Conservation (phyloP, 92 coral and sea anemone species). For the Phenganax marumi region DNA sequence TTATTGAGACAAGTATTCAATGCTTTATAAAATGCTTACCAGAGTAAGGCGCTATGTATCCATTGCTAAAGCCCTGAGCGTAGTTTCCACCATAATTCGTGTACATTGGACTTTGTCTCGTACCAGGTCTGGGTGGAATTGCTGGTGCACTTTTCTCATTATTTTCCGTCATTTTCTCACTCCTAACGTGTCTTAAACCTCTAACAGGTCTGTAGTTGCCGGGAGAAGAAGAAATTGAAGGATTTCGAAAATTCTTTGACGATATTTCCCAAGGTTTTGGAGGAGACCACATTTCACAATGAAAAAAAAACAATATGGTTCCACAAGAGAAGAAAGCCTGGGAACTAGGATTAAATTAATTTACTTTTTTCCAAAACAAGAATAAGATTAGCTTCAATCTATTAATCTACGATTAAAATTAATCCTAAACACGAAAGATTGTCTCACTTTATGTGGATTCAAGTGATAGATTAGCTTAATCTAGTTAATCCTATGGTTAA, state of each 20-base stretch:
- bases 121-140: slow-evolving; percentile 66
- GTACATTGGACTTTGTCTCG: slow-evolving; percentile 50
- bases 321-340: slow-evolving; percentile 9
- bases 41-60: slow-evolving; percentile 29
- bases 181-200: slow-evolving; percentile 27
- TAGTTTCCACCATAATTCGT: slow-evolving; percentile 51
- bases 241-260: slow-evolving; percentile 63
- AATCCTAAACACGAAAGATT: background rate
- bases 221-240: slow-evolving; percentile 54
- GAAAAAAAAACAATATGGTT: background rate
- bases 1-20: background rate
- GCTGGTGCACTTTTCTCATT: slow-evolving; percentile 66
- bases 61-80: slow-evolving; percentile 17
- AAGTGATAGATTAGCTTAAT: too few species aligned
- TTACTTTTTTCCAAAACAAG: too few species aligned
- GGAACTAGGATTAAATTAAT: background rate
- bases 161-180: slow-evolving; percentile 38
- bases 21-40: background rate
- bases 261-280: slow-evolving; percentile 94
- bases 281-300: slow-evolving; percentile 77
- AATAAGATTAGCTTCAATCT: background rate
- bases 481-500: too few species aligned
- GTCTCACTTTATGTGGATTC: too few species aligned
- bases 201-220: slow-evolving; percentile 50
- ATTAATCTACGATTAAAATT: background rate